A percentile compares a stretch with the other conserved stretches of the same genome.
phyloP scores from a whole-genome alignment of 2,888 invertebrate species.

The Drosophila mimica region DNA sequence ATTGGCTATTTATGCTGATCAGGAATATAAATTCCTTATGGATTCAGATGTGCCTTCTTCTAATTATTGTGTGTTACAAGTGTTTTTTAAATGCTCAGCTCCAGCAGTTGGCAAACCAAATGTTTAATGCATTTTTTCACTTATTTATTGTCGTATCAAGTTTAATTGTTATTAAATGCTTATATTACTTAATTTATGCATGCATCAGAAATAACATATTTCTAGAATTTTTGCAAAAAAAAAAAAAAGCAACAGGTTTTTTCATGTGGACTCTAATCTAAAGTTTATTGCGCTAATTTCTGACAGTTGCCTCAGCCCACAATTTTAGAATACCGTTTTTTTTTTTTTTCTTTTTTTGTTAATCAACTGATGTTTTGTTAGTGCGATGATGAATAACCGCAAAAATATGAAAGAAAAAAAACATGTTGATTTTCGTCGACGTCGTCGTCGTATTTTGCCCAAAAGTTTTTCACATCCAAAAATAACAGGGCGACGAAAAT shows the following conservation, averaged over 20 bases:
- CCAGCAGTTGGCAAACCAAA: background rate
- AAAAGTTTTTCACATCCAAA: slow-evolving; percentile 57
- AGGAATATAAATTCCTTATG: background rate
- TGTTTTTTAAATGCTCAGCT: background rate
- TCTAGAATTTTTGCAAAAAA: background rate
- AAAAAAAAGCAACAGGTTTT: slow-evolving; percentile 5
- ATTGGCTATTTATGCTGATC: background rate
- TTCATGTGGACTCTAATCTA: slow-evolving; percentile 3
- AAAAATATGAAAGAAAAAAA: slow-evolving; percentile 66
- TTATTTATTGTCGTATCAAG: background rate
- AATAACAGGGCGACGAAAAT: slow-evolving; percentile 64
- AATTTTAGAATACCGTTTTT: background rate
- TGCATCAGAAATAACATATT: background rate
- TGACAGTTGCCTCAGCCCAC: background rate
- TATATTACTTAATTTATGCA: background rate
- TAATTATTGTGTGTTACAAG: background rate
- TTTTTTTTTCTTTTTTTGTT: slow-evolving; percentile 20
- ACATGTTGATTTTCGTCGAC: slow-evolving; percentile 40
- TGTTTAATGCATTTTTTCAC: background rate
- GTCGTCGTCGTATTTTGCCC: slow-evolving; percentile 41
- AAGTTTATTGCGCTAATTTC: slow-evolving; percentile 20
- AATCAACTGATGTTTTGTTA: slow-evolving; percentile 48
- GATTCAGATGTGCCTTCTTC: background rate
- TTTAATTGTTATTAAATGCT: background rate
- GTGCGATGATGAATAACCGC: slow-evolving; percentile 55